Evolutionary conservation across 2,797 vertebrate species (phyloP).

Genomic region (Propithecus deckenii): DNA sequence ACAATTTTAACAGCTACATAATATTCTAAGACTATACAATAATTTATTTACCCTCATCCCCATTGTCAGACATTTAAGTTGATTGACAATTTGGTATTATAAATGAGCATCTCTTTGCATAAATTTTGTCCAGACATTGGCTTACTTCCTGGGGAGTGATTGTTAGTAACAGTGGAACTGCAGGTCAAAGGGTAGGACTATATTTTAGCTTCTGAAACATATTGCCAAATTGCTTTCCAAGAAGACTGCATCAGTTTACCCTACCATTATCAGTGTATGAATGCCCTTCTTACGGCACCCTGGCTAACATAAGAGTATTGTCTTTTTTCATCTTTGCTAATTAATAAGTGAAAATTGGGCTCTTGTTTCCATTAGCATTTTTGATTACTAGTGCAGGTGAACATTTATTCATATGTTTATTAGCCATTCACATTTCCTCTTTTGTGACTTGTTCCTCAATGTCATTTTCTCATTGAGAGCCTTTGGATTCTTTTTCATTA

Average conservation of each 20-base stretch:
- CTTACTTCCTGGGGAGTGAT: slow-evolving; percentile 8
- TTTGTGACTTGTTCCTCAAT: slow-evolving; percentile 54
- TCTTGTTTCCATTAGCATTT: slow-evolving; percentile 72
- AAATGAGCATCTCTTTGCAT: slow-evolving; percentile 33
- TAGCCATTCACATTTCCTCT: slow-evolving; percentile 68
- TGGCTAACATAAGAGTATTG: slow-evolving; percentile 54
- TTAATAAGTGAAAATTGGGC: slow-evolving; percentile 75
- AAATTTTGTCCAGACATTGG: slow-evolving; percentile 42
- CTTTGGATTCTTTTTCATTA: slow-evolving; percentile 64
- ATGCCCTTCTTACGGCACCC: slow-evolving; percentile 13
- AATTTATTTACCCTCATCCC: slow-evolving; percentile 12
- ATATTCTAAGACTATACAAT: slow-evolving; percentile 36
- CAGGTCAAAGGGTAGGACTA: slow-evolving; percentile 9
- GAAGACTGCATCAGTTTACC: slow-evolving; percentile 38
- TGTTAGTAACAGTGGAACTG: slow-evolving; percentile 30
- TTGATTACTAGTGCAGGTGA: slow-evolving; percentile 73
- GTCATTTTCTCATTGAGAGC: slow-evolving; percentile 54
- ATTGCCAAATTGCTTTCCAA: slow-evolving; percentile 54
- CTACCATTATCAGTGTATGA: slow-evolving; percentile 29
- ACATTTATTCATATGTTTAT: slow-evolving; percentile 77
- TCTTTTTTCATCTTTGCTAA: slow-evolving; percentile 70
- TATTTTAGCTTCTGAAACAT: slow-evolving; percentile 55
- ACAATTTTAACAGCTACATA: neutral
- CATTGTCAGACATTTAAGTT: neutral
- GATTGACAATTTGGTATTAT: slow-evolving; percentile 31